Conservation (phyloP, 2,888 invertebrate species). For the Xiphydria camelus region DNA sequence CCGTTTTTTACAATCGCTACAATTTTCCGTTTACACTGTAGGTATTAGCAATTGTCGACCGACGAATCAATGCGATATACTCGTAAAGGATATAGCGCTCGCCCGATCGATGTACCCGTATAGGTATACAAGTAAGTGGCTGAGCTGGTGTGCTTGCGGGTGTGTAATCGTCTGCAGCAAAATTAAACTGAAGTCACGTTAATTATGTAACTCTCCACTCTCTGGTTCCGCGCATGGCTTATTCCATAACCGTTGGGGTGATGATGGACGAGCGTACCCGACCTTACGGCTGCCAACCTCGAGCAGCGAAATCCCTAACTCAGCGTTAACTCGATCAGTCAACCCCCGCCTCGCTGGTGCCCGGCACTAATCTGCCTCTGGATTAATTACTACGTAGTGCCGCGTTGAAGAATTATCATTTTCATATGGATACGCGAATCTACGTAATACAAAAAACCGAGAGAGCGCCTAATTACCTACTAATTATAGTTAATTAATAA, state of each 20-base stretch:
- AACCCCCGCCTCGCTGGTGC: conserved; percentile 46
- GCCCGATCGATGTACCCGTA: too few species aligned
- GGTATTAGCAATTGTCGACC: too few species aligned
- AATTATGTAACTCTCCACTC: conserved; percentile 51
- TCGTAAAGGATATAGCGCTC: too few species aligned
- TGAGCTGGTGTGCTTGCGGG: conserved; percentile 4
- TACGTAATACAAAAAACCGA: too few species aligned
- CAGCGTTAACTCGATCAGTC: conserved; percentile 56
- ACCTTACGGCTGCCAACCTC: conserved; percentile 48
- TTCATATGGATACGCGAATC: too few species aligned
- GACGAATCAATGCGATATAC: too few species aligned
- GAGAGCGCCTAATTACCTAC: too few species aligned
- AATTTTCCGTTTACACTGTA: too few species aligned
- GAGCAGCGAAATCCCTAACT: conserved; percentile 54
- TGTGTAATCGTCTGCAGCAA: conserved; percentile 50
- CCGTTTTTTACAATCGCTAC: too few species aligned
- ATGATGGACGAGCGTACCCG: conserved; percentile 47
- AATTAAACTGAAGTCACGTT: conserved; percentile 57
- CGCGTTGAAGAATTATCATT: conserved; percentile 46
- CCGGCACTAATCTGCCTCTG: conserved; percentile 49
- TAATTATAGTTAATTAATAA: too few species aligned
- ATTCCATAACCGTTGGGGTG: conserved; percentile 38
- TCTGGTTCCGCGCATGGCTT: conserved; percentile 31
- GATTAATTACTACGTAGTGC: conserved; percentile 53
- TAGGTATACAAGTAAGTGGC: too few species aligned